Conservation (phyloP, 2,113 vertebrate genomes). For the Dicaeum eximium region DNA sequence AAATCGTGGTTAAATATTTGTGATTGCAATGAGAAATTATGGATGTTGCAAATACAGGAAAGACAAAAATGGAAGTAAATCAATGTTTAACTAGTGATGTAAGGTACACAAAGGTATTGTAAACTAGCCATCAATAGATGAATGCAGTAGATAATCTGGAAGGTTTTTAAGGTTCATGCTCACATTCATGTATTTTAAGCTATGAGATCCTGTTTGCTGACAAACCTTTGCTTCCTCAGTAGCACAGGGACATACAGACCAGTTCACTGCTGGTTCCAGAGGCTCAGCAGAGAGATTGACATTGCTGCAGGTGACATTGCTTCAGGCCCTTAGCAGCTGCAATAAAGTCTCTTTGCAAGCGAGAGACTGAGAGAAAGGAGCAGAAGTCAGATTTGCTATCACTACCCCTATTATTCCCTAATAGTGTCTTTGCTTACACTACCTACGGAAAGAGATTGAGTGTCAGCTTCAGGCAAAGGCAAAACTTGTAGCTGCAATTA, state of each 20-base stretch:
- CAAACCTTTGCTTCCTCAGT: not conserved
- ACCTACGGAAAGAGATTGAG: not conserved
- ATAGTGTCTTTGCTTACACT: not conserved
- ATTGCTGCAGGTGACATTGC: not conserved
- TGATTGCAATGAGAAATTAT: not conserved
- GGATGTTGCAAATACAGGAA: not conserved
- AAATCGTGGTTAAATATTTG: not conserved
- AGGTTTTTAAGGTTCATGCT: not conserved
- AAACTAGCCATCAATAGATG: not conserved
- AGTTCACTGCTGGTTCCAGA: not conserved
- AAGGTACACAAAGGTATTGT: not conserved
- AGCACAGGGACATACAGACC: not conserved
- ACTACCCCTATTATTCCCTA: not conserved
- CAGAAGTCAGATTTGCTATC: not conserved
- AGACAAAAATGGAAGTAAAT: not conserved
- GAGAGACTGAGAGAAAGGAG: not conserved
- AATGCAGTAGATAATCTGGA: not conserved
- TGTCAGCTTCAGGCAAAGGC: not conserved
- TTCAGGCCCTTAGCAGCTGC: not conserved
- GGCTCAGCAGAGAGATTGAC: not conserved
- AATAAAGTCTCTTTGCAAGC: not conserved
- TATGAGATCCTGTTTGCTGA: not conserved
- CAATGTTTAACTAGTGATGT: not conserved
- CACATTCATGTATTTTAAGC: not conserved
- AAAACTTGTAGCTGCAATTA: not conserved